Conservation (phyloP, 2,888 invertebrate genomes). For the Byasa hedistus region DNA sequence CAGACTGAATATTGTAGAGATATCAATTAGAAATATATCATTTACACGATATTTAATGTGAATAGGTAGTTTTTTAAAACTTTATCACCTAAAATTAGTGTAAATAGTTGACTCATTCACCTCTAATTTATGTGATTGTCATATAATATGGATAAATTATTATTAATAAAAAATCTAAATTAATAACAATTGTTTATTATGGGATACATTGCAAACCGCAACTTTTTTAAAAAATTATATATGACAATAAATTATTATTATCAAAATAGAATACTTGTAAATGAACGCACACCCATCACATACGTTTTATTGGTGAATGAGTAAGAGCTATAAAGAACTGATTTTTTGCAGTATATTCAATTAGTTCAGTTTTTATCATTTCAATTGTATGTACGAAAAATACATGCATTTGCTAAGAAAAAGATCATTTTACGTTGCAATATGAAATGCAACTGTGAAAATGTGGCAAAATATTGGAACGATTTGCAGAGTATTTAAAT, state of each 20-base stretch:
- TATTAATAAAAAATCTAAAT: too few relatives aligned
- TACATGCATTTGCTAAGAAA: conserved; percentile 6
- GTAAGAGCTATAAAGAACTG: conserved; percentile 7
- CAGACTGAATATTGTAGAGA: conserved; percentile 56
- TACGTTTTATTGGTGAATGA: conserved; percentile 17
- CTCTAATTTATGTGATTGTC: not conserved
- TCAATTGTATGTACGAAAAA: not conserved
- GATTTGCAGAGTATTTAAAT: conserved; percentile 57
- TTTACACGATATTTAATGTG: conserved; percentile 39
- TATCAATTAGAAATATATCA: conserved; percentile 48
- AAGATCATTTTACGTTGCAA: conserved; percentile 14
- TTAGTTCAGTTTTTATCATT: conserved; percentile 28
- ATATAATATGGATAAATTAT: not conserved
- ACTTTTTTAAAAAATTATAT: too few relatives aligned
- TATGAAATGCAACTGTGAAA: conserved; percentile 29
- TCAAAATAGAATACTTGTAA: too few relatives aligned
- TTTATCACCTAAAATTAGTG: conserved; percentile 1
- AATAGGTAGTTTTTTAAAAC: conserved; percentile 30
- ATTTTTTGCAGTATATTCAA: conserved; percentile 20
- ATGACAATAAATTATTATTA: too few relatives aligned
- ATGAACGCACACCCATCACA: too few relatives aligned
- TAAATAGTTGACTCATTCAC: conserved; percentile 19
- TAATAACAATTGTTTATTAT: not conserved
- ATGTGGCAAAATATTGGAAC: conserved; percentile 36
- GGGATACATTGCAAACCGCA: not conserved